phyloP scores from a whole-genome alignment of 2,113 vertebrate species.

The Cyphomyrus plagiostoma region DNA sequence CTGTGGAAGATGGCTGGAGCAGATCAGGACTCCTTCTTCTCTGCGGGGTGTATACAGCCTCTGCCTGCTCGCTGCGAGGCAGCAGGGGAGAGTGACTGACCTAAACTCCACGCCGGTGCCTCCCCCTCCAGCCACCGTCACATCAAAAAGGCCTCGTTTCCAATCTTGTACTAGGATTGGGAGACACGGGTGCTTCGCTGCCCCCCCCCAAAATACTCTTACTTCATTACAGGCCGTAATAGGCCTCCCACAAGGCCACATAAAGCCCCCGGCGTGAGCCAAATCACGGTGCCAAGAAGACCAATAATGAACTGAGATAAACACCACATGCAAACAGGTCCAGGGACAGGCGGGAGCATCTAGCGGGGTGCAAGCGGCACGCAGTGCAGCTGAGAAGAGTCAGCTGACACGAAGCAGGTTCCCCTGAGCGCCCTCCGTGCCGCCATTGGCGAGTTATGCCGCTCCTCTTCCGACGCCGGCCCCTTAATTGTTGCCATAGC shows the following conservation, averaged over 20 bases:
- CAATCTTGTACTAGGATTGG: not conserved
- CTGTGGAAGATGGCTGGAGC: not conserved
- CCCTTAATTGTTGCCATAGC: constrained; percentile 9
- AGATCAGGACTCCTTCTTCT: not conserved
- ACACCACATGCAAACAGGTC: not conserved
- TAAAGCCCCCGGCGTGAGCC: not conserved
- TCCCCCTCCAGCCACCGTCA: not conserved
- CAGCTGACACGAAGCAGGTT: not conserved
- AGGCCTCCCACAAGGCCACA: not conserved
- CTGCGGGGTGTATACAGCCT: not conserved
- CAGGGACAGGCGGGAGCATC: not conserved
- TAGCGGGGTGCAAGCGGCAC: not conserved
- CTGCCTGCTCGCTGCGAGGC: not conserved
- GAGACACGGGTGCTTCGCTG: not conserved
- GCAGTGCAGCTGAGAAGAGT: not conserved
- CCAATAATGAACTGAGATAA: not conserved
- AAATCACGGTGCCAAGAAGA: not conserved
- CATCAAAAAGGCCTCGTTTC: not conserved
- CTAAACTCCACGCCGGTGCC: not conserved
- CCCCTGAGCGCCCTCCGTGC: not conserved
- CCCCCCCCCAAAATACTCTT: not conserved
- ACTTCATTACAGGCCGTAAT: not conserved
- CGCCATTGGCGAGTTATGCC: not conserved
- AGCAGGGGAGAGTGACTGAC: not conserved
- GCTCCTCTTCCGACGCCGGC: not conserved